Conservation (phyloP, 2,797 vertebrate genomes). For the Lepidocolaptes lacrymiger region DNA sequence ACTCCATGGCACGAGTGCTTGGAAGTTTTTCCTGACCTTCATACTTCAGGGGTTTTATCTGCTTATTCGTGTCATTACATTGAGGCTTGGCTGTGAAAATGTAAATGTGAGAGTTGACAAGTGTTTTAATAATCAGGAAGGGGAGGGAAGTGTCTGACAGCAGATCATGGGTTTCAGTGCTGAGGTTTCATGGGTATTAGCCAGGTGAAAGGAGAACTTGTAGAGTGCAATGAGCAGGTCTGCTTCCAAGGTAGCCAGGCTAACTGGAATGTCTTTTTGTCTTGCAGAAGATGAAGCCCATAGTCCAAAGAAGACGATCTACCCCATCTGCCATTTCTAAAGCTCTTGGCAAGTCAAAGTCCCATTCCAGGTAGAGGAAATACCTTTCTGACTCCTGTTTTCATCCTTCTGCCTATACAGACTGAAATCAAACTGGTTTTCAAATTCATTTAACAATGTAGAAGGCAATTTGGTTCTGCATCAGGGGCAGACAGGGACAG, state of each 20-base stretch:
- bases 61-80: neutral
- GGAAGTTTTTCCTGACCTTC: neutral
- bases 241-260: neutral
- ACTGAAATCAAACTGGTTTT: neutral
- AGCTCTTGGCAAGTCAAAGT: slow-evolving; percentile 72
- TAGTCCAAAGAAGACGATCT: slow-evolving; percentile 70
- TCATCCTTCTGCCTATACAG: neutral
- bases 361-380: slow-evolving; percentile 70
- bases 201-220: neutral
- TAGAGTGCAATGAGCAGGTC: neutral
- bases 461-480: neutral
- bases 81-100: neutral
- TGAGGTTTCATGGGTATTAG: neutral
- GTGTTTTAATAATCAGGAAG: neutral
- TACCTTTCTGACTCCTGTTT: neutral
- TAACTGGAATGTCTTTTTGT: slow-evolving; percentile 32
- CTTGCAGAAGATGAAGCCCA: slow-evolving; percentile 78
- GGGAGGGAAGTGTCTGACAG: neutral
- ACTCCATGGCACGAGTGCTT: neutral
- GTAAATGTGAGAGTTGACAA: neutral
- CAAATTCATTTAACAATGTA: neutral
- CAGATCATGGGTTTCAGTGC: neutral
- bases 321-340: slow-evolving; percentile 70
- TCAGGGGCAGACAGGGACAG: neutral
- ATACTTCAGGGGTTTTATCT: neutral